Evolutionary conservation across 2,797 vertebrate species (phyloP), one percentile per base, ranked within the genome.

Genomic region (Macrochelys suwanniensis): DNA sequence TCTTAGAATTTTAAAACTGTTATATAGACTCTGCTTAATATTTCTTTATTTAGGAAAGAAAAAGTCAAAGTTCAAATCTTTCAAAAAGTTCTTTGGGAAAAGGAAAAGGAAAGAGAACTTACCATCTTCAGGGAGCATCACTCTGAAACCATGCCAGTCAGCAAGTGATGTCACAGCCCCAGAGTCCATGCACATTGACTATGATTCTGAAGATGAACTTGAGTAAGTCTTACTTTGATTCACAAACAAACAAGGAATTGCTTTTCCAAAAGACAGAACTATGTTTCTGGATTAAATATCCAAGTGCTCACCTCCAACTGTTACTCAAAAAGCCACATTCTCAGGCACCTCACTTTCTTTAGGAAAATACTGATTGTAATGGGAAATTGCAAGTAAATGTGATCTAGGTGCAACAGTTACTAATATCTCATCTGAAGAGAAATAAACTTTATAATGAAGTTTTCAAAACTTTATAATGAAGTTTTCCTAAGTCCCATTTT

Each of bases 61-160:
- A 97, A 99, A 98, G 92, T 99, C 98, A 5, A 99, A 98, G 96
- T 98, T 99, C 89, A 99, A 98, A 96, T 98, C 98, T 28, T 98
- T 99, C 89, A 99, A 98, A 96, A 99, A 98, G 82, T 98, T 99
- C 88, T 99, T 99, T 68, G 98, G 97, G 79, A 99, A 97, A 96
- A 99, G 98, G 97, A 99, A 99, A 96, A 99, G 98, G 97, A 98
- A 98, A 89, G 98, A 97, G 33, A 92, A 87, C 0, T 80, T 96
- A 0, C 89, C 98, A 2, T 92, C 97, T 65, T 49, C 97, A 5
- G 98, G 87, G 82, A 97, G 96, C 76, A 98, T 83, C 54, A 91
- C 77, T 42, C 96, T 98, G 98, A 99, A 99, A 95, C 97, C 98
- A 90, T 99, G 98, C 95, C 99, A 99, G 91, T 99, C 98, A 4